Evolutionary conservation across 2,113 vertebrate species (phyloP).

Genomic region (Uropsilus gracilis): DNA sequence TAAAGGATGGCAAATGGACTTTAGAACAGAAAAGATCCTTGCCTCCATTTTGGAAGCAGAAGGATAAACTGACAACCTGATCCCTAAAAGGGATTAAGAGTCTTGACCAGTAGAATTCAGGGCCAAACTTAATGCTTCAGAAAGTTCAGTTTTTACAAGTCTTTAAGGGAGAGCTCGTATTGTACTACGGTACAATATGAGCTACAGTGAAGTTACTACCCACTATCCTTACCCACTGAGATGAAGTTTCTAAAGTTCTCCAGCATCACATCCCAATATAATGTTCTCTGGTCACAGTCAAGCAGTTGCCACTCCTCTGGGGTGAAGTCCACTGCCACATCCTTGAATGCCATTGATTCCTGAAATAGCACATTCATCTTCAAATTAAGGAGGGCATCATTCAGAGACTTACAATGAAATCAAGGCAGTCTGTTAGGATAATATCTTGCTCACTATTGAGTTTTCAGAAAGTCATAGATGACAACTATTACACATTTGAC

Average conservation of each 20-base stretch:
- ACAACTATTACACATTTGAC: background rate
- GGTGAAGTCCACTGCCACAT: slow-evolving; percentile 66
- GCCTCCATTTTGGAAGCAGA: background rate
- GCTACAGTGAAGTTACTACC: background rate
- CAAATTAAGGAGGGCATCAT: background rate
- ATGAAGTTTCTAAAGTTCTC: slow-evolving; percentile 71
- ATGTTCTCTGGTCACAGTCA: slow-evolving; percentile 57
- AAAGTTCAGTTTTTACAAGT: background rate
- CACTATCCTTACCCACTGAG: slow-evolving; percentile 68
- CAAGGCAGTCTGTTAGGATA: background rate
- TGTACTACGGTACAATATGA: background rate
- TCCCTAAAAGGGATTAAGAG: background rate
- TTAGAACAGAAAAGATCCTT: slow-evolving; percentile 38
- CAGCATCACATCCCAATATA: slow-evolving; percentile 71
- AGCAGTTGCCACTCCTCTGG: slow-evolving; percentile 68
- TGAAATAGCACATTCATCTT: slow-evolving; percentile 54
- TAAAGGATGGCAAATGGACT: background rate
- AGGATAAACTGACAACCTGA: background rate
- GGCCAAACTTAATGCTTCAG: background rate
- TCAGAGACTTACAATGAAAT: background rate
- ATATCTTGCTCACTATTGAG: background rate
- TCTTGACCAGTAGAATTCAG: slow-evolving; percentile 2
- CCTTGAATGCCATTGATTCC: slow-evolving; percentile 62
- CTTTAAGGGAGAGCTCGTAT: background rate
- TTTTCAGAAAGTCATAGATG: background rate